These are phyloP conservation scores for Lophura swinhoii DNA, from an alignment of 2,797 vertebrate species.

Conservation along the genomic window DNA sequence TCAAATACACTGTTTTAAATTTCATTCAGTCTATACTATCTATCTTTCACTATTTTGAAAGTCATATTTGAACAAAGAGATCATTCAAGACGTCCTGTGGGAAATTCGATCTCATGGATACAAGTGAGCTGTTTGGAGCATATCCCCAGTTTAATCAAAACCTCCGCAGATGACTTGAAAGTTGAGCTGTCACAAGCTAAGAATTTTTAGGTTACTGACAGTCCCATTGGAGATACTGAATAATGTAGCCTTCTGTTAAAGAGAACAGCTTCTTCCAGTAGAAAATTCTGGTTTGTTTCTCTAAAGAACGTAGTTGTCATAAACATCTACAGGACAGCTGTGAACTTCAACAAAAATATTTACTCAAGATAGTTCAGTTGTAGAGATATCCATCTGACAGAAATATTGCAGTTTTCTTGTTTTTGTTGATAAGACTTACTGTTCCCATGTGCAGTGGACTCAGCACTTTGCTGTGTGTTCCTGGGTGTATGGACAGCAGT, in stretches of 20 bases:
- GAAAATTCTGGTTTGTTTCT: not conserved
- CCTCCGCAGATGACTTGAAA: not conserved
- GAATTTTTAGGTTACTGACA: not conserved
- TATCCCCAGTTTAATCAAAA: not conserved
- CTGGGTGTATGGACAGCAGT: not conserved
- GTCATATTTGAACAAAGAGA: not conserved
- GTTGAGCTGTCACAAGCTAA: not conserved
- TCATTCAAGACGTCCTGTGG: not conserved
- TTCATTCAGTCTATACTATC: not conserved
- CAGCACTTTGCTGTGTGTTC: not conserved
- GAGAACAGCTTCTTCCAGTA: not conserved
- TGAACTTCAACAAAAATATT: not conserved
- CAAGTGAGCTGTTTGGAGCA: not conserved
- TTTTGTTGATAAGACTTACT: not conserved
- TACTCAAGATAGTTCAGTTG: not conserved
- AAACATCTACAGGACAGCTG: not conserved
- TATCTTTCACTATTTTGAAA: not conserved
- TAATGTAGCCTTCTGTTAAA: not conserved
- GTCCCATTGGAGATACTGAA: not conserved
- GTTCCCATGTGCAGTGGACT: not conserved
- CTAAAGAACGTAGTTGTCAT: not conserved
- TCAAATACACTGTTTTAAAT: not conserved
- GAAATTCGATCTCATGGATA: not conserved
- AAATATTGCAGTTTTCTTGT: not conserved
- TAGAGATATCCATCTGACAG: not conserved